A percentile compares a stretch with the other conserved stretches of the same genome.
Conservation (phyloP, 2,888 invertebrate genomes). For the Stenolophus ochropezus region DNA sequence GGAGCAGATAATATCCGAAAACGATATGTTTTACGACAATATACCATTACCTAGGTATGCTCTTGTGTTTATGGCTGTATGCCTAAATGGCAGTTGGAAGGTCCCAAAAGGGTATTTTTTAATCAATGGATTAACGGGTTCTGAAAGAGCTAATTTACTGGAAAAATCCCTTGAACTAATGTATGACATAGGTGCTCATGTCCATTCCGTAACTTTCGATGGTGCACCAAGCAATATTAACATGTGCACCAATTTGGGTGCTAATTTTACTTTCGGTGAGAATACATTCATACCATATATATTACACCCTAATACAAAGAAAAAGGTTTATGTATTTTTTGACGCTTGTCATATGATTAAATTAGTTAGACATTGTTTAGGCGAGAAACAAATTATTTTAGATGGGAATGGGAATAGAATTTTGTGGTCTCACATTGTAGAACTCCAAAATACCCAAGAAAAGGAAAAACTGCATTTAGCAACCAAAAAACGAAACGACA, state of each 20-base stretch:
- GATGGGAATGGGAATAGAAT: not conserved
- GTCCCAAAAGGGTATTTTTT: slow-evolving; percentile 63
- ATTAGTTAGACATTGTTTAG: slow-evolving; percentile 36
- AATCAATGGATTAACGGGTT: slow-evolving; percentile 60
- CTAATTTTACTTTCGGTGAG: slow-evolving; percentile 47
- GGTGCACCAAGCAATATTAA: slow-evolving; percentile 60
- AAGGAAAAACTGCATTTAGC: not conserved
- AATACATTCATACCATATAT: slow-evolving; percentile 45
- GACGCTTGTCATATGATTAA: slow-evolving; percentile 52
- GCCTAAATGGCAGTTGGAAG: slow-evolving; percentile 62
- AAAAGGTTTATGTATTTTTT: slow-evolving; percentile 47
- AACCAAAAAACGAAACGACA: slow-evolving; percentile 32
- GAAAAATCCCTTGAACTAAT: slow-evolving; percentile 55
- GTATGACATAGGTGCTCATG: slow-evolving; percentile 56
- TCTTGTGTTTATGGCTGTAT: slow-evolving; percentile 62
- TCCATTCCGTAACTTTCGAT: slow-evolving; percentile 62
- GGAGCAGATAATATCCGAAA: no score
- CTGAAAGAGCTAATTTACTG: slow-evolving; percentile 61
- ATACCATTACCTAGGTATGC: slow-evolving; percentile 56
- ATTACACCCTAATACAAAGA: slow-evolving; percentile 39
- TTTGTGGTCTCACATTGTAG: slow-evolving; percentile 6
- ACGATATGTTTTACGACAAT: no score
- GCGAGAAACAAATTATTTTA: slow-evolving; percentile 9
- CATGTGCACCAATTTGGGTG: slow-evolving; percentile 59
- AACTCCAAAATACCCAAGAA: not conserved